Conservation (phyloP, 2,113 vertebrate species). For the Crotalus viridis region DNA sequence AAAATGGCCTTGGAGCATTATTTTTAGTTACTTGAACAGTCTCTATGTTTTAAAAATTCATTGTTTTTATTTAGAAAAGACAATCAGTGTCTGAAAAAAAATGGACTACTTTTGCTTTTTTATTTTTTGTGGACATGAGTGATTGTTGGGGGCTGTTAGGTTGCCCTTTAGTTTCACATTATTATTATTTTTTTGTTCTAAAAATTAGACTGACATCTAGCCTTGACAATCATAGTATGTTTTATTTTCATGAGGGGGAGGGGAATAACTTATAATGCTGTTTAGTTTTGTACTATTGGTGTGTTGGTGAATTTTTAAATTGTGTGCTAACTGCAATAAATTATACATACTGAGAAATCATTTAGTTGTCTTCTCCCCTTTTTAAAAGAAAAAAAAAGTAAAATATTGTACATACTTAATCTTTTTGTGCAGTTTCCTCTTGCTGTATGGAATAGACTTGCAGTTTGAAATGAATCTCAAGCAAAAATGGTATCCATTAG, state of each 20-base stretch:
- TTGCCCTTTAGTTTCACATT: constrained; percentile 83
- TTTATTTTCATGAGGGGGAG: constrained; percentile 97
- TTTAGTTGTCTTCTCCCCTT: constrained; percentile 69
- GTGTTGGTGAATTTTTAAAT: constrained; percentile 99
- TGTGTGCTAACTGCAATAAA: constrained; percentile 99
- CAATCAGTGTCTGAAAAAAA: constrained; percentile 93
- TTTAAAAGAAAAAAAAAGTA: constrained; percentile 59
- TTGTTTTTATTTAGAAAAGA: constrained; percentile 85
- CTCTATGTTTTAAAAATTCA: constrained; percentile 79
- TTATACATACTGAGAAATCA: constrained; percentile 90
- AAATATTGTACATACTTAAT: constrained; percentile 57
- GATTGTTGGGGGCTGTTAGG: constrained; percentile 81
- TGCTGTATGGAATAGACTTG: constrained; percentile 55
- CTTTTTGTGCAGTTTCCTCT: constrained; percentile 60
- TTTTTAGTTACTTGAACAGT: constrained; percentile 99
- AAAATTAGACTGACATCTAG: constrained; percentile 97
- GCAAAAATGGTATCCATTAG: constrained; percentile 43
- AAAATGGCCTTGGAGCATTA: constrained; percentile 90
- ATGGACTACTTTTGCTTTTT: constrained; percentile 83
- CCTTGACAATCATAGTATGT: constrained; percentile 99
- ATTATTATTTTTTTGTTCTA: constrained; percentile 80
- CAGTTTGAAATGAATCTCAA: background rate
- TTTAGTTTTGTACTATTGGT: constrained; percentile 99
- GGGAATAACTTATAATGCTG: constrained; percentile 99
- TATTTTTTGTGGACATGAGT: constrained; percentile 83